phyloP scores from a whole-genome alignment of 2,797 vertebrate genomes.

The Dipus sagitta region DNA sequence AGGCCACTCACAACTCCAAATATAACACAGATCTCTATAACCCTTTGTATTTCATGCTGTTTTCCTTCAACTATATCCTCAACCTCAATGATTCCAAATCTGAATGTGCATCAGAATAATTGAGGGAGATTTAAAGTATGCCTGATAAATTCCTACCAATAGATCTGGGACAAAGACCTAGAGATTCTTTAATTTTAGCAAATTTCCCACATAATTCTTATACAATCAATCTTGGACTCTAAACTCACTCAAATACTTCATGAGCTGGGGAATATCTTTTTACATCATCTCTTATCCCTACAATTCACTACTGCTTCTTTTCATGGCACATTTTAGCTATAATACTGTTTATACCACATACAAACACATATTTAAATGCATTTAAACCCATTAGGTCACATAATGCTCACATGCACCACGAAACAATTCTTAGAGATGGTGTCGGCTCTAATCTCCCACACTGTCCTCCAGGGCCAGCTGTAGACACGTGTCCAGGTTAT shows the following conservation, averaged over 20 bases:
- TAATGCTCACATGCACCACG: slow-evolving; percentile 6
- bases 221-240: background rate
- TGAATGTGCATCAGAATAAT: slow-evolving; percentile 22
- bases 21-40: background rate
- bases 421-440: background rate
- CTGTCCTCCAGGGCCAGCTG: background rate
- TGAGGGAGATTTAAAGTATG: background rate
- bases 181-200: background rate
- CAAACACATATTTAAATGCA: background rate
- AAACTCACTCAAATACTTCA: background rate
- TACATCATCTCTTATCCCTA: background rate
- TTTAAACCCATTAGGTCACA: background rate
- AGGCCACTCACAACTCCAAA: background rate
- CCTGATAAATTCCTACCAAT: background rate
- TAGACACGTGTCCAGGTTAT: background rate
- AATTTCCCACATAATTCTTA: background rate
- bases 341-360: background rate
- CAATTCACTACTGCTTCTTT: slow-evolving; percentile 8
- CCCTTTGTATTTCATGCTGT: background rate
- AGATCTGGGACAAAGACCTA: background rate
- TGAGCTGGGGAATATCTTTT: background rate
- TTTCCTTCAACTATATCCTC: background rate
- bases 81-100: background rate
- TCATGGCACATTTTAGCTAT: background rate
- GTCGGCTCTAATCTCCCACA: background rate